phyloP scores from a whole-genome alignment of 2,888 invertebrate genomes.

The Diploptera punctata region DNA sequence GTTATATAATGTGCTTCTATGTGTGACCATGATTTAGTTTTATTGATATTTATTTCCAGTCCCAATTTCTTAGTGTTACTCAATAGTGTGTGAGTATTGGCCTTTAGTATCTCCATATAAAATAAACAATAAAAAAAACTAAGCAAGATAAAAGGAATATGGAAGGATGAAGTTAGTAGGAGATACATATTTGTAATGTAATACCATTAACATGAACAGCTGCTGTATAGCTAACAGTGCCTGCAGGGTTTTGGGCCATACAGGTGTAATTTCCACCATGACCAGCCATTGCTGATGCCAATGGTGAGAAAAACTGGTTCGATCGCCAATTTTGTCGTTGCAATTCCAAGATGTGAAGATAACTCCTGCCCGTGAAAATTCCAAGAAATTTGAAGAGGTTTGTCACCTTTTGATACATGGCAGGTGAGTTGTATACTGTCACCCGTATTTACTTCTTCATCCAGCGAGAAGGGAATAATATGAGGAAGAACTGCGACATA shows the following conservation, averaged over 20 bases:
- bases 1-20: too few relatives aligned
- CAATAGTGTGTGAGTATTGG: too few relatives aligned
- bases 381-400: slow-evolving; percentile 48
- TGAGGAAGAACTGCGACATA: slow-evolving; percentile 66
- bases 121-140: too few relatives aligned
- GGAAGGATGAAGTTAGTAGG: too few relatives aligned
- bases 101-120: too few relatives aligned
- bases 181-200: too few relatives aligned
- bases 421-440: slow-evolving; percentile 50
- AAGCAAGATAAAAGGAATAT: too few relatives aligned
- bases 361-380: slow-evolving; percentile 47
- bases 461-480: slow-evolving; percentile 50
- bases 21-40: too few relatives aligned
- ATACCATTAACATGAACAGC: slow-evolving; percentile 51
- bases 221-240: slow-evolving; percentile 51
- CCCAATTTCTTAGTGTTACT: too few relatives aligned
- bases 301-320: slow-evolving; percentile 54
- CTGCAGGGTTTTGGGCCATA: slow-evolving; percentile 52
- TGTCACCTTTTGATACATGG: slow-evolving; percentile 51
- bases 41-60: too few relatives aligned
- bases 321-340: slow-evolving; percentile 52
- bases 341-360: slow-evolving; percentile 50
- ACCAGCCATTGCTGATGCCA: slow-evolving; percentile 54
- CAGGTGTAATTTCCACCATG: slow-evolving; percentile 57
- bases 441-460: slow-evolving; percentile 48